Evolutionary conservation across 1,140 invertebrate species (phyloP).

Genomic region (Apis laboriosa): DNA sequence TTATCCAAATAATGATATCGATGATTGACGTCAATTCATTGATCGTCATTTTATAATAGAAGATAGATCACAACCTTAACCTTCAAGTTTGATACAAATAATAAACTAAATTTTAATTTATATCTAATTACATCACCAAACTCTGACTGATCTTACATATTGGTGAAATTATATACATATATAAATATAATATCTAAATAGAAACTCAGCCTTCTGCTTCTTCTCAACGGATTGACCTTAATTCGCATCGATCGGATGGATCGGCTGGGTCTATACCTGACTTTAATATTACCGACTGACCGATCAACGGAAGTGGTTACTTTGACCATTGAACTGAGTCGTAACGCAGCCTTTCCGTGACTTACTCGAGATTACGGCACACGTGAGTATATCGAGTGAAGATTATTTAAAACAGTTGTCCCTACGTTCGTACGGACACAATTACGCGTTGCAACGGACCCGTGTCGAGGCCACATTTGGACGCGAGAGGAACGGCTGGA

Average conservation of each 20-base stretch:
- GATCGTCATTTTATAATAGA: too few species aligned
- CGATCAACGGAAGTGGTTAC: conserved; percentile 38
- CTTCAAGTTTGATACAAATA: too few species aligned
- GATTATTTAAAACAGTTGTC: conserved; percentile 27
- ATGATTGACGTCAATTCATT: too few species aligned
- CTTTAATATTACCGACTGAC: conserved; percentile 41
- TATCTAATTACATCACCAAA: too few species aligned
- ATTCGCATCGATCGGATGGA: conserved; percentile 55
- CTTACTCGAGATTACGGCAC: not conserved
- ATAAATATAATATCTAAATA: too few species aligned
- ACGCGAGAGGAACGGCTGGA: conserved; percentile 1
- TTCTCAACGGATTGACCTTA: conserved; percentile 50
- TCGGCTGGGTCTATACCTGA: conserved; percentile 55
- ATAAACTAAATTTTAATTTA: too few species aligned
- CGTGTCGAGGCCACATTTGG: not conserved
- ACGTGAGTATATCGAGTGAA: not conserved
- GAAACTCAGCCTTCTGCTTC: too few species aligned
- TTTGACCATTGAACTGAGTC: conserved; percentile 54
- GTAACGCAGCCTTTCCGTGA: conserved; percentile 43
- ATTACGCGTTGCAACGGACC: not conserved
- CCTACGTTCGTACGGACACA: not conserved
- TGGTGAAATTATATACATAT: too few species aligned
- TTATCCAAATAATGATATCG: too few species aligned
- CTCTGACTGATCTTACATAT: too few species aligned
- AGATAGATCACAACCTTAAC: too few species aligned